phyloP scores from a whole-genome alignment of 2,113 vertebrate species.

The Myrmecobius fasciatus region DNA sequence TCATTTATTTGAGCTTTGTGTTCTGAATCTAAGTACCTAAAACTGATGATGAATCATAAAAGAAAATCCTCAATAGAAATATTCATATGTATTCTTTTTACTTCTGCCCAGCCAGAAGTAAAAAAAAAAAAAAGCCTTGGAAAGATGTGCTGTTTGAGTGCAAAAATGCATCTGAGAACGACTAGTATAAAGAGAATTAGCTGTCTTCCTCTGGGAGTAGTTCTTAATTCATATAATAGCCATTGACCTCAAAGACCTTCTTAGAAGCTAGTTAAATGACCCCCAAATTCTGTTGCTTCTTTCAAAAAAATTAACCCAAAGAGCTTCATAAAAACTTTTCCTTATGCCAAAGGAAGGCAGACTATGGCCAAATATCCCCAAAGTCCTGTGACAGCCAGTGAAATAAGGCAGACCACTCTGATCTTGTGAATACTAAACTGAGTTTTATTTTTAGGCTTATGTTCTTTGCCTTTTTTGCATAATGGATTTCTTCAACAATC shows the following conservation, averaged over 20 bases:
- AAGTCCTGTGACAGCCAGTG: not conserved
- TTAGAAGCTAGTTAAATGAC: constrained; percentile 63
- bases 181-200: constrained; percentile 5
- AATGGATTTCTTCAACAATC: not conserved
- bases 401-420: not conserved
- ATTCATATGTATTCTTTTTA: not conserved
- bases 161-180: constrained; percentile 55
- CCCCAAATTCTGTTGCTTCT: not conserved
- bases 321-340: constrained; percentile 45
- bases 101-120: constrained; percentile 52
- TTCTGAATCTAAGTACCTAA: not conserved
- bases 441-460: not conserved
- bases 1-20: not conserved
- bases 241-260: constrained; percentile 66
- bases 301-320: not conserved
- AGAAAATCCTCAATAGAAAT: not conserved
- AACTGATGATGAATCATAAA: constrained; percentile 22
- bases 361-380: constrained; percentile 53
- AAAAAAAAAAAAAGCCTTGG: not conserved
- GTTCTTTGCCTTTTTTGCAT: not conserved
- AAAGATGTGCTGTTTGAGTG: constrained; percentile 55
- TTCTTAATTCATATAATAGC: constrained; percentile 76
- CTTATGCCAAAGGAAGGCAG: constrained; percentile 52
- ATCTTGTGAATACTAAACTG: not conserved
- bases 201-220: constrained; percentile 36